These are phyloP conservation scores for Melanaphis sacchari DNA, from an alignment of 1,140 invertebrate genomes.

Conservation along the genomic window DNA sequence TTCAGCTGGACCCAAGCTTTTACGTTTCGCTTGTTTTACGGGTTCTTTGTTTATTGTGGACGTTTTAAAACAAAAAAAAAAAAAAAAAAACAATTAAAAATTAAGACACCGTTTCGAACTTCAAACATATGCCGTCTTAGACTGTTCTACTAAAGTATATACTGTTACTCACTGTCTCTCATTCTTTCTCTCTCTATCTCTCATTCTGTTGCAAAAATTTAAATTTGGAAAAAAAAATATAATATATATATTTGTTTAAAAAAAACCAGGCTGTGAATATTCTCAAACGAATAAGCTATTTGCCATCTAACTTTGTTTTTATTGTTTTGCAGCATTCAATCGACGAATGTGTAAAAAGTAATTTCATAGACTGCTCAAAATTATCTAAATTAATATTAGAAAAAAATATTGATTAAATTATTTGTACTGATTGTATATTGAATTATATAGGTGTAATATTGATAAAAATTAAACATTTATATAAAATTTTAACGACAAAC, in stretches of 20 bases:
- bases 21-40: conserved; percentile 51
- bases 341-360: conserved; percentile 49
- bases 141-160: not conserved
- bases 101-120: not conserved
- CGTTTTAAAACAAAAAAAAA: not conserved
- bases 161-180: not conserved
- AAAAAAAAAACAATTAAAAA: not conserved
- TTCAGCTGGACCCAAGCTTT: conserved; percentile 20
- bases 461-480: conserved; percentile 29
- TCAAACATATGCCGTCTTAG: not conserved
- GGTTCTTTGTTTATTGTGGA: conserved; percentile 56
- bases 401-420: conserved; percentile 54
- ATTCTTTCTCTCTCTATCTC: not conserved
- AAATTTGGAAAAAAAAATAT: not conserved
- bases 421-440: conserved; percentile 57
- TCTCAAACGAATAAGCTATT: conserved; percentile 54
- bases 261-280: conserved; percentile 54
- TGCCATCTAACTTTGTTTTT: conserved; percentile 53
- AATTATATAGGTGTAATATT: conserved; percentile 47
- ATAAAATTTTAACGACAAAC: conserved; percentile 25
- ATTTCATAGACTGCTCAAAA: conserved; percentile 57
- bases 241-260: conserved; percentile 34
- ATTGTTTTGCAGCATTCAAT: conserved; percentile 47
- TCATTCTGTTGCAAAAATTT: conserved; percentile 8
- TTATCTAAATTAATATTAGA: conserved; percentile 57